phyloP scores from a whole-genome alignment of 2,113 vertebrate species.

The Calyptomena viridis region DNA sequence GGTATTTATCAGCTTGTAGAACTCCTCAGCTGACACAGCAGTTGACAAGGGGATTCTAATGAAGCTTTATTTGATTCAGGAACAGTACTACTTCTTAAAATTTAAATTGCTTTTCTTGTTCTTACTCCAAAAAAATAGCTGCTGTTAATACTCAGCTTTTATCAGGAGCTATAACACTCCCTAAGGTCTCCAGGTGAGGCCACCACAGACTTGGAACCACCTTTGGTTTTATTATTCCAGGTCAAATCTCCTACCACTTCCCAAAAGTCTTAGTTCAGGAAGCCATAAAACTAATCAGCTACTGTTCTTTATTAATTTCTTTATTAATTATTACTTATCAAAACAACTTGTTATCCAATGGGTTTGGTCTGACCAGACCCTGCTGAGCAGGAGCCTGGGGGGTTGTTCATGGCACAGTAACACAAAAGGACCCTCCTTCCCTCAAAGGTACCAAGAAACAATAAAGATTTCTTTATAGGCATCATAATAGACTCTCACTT shows the following conservation, averaged over 20 bases:
- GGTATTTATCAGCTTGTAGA: not conserved
- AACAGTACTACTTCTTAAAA: not conserved
- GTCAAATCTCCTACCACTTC: not conserved
- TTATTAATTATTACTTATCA: not conserved
- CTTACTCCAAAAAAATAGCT: not conserved
- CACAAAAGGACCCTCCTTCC: not conserved
- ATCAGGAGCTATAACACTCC: not conserved
- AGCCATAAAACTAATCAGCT: not conserved
- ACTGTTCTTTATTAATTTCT: not conserved
- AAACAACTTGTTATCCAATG: not conserved
- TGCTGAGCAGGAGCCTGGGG: not conserved
- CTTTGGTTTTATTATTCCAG: not conserved
- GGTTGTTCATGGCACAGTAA: not conserved
- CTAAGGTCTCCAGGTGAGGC: rapidly evolving
- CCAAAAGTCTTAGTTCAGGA: not conserved
- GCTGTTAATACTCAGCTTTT: not conserved
- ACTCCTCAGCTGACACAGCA: not conserved
- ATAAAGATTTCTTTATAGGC: not conserved
- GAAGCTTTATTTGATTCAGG: not conserved
- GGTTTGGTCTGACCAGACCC: not conserved
- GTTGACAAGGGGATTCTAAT: not conserved
- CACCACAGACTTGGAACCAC: not conserved
- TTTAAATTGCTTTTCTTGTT: not conserved
- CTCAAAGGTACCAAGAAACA: not conserved
- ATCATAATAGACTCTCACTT: not conserved